Evolutionary conservation across 1,140 invertebrate genomes (phyloP), one percentile per base, ranked within the genome.

Genomic region (Helicoverpa armigera): DNA sequence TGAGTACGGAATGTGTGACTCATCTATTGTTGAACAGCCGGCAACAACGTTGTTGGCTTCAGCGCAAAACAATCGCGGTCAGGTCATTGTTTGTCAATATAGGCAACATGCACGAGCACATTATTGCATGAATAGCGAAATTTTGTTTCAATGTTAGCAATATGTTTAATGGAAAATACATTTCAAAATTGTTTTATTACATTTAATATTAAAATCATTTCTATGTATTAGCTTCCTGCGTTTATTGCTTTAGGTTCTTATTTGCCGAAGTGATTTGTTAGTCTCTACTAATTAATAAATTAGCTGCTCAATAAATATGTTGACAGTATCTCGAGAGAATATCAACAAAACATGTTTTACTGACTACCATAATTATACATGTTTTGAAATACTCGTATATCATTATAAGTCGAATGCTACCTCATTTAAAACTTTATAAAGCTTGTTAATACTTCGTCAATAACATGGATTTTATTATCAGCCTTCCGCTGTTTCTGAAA

Each of bases 1-100:
- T 98, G 82, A 83, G 76, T 53, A 23, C 13, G 56, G 23, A 56
- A 72, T 53, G 50, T 43, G 31, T 72, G 69, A 18, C n/a, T 72
- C 69, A 72, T 72, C 50, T 43, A 72, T 53, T 72, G 69, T 72
- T 43, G 5, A 31, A 48, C 43, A 51, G 11, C 65, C 31, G 58
- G 13, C n/a, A 50, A 2, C 9, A 18, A 18, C 43, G 3, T 18
- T 51, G 65, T 69, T 18, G 48, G 43, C 69, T 5, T 67, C 50
- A 69, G 18, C 18, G 65, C 31, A n/a, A 65, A 65, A 65, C 61
- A 65, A 65, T 65, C 13, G 14, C 31, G 31, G 61, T 16, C 56
- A 58, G 7, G 35, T 23, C 65, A 69, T 51, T 69, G 65, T 69
- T 69, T 50, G 16, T 69, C 43, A 69, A 14, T 51, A 13, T 23